Conservation (phyloP, 2,797 vertebrate species). For the Muscicapa comitata region DNA sequence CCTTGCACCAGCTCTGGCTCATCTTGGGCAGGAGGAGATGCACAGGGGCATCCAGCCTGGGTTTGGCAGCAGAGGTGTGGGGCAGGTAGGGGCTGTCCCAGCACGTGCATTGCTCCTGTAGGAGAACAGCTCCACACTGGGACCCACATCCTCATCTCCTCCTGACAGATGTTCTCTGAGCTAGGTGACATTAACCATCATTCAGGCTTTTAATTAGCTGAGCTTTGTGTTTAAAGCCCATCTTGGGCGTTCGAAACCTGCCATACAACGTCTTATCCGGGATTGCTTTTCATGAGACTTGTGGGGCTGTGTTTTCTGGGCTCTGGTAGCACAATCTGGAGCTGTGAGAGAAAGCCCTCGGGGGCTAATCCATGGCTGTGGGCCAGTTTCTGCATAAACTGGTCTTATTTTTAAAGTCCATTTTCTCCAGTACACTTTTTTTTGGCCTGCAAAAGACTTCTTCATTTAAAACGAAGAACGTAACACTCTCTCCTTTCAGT, state of each 20-base stretch:
- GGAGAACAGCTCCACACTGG: not conserved
- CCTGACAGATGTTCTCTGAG: fast-evolving
- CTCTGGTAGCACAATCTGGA: constrained; percentile 36
- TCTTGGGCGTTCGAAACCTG: not conserved
- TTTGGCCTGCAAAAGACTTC: constrained; percentile 70
- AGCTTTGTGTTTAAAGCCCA: not conserved
- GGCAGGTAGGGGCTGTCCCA: not conserved
- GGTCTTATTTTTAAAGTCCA: constrained; percentile 68
- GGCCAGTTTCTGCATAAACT: constrained; percentile 72
- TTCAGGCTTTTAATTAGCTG: not conserved
- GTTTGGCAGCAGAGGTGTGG: not conserved
- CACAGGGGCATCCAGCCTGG: not conserved
- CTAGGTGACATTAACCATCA: not conserved
- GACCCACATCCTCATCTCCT: not conserved
- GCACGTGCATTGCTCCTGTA: fast-evolving
- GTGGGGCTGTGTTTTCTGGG: not conserved
- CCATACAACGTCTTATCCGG: not conserved
- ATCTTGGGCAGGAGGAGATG: not conserved
- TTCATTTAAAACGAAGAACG: constrained; percentile 71
- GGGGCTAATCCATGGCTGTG: constrained; percentile 53
- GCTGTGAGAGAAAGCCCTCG: constrained; percentile 59
- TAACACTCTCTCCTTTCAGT: constrained; percentile 76
- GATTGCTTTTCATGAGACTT: not conserved
- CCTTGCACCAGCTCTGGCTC: too few species aligned
- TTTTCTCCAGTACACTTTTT: constrained; percentile 63